Percentiles rank a stretch among this genome's conserved stretches.
Conservation (phyloP, 2,797 vertebrate genomes). For the Peromyscus attwateri region DNA sequence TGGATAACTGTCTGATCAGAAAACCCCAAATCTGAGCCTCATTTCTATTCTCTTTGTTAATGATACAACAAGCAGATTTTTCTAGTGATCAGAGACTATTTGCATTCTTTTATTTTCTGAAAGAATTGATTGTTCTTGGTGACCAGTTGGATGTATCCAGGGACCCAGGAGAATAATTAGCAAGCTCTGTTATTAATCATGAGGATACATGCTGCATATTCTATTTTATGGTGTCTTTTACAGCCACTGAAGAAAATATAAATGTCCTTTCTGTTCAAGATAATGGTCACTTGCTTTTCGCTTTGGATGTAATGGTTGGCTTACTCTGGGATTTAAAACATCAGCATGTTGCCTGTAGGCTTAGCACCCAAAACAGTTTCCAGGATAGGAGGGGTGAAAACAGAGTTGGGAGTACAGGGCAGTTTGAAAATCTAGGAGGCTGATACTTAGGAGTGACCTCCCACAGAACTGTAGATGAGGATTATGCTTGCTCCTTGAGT, state of each 20-base stretch:
- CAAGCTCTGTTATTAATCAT: conserved; percentile 72
- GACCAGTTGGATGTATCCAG: conserved; percentile 66
- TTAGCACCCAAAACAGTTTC: neutral
- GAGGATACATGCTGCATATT: conserved; percentile 62
- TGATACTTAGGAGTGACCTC: neutral
- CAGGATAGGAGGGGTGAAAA: neutral
- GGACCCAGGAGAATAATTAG: conserved; percentile 65
- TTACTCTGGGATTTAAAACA: conserved; percentile 51
- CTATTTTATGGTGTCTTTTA: conserved; percentile 77
- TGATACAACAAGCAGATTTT: conserved; percentile 54
- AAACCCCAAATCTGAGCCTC: conserved; percentile 21
- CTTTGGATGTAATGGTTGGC: conserved; percentile 60
- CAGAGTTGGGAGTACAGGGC: neutral
- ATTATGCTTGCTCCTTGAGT: neutral
- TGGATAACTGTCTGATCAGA: neutral
- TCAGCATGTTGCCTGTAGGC: conserved; percentile 10
- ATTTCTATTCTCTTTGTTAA: conserved; percentile 48
- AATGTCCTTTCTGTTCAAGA: conserved; percentile 70
- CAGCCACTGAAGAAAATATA: conserved; percentile 73
- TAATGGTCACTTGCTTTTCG: conserved; percentile 70
- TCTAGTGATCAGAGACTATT: conserved; percentile 57
- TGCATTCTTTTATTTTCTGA: conserved; percentile 60
- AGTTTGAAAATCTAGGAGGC: neutral
- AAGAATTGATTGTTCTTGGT: conserved; percentile 76
- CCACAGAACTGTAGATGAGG: neutral